Evolutionary conservation across 2,888 invertebrate genomes (phyloP).

Genomic region (Halictus quadricinctus): DNA sequence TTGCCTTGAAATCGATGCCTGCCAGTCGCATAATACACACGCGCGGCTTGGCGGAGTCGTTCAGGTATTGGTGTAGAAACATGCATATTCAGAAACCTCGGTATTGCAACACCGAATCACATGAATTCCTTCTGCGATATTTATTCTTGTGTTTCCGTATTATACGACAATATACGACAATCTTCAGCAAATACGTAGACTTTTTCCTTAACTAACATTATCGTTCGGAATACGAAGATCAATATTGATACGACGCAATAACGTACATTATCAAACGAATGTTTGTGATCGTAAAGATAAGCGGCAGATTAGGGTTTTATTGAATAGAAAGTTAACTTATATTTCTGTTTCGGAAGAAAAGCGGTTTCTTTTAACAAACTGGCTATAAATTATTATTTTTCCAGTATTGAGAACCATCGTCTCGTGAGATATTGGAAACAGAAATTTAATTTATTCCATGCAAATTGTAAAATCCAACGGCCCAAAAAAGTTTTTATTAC

Average conservation of each 20-base stretch:
- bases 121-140: not conserved
- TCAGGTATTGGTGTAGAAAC: slow-evolving; percentile 3
- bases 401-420: not conserved
- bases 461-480: not conserved
- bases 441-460: not conserved
- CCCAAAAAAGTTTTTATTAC: not conserved
- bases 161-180: not conserved
- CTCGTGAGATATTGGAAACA: not conserved
- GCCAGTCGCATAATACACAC: slow-evolving; percentile 14
- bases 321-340: not conserved
- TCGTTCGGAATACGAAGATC: not conserved
- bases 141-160: slow-evolving; percentile 11
- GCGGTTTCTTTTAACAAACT: not conserved
- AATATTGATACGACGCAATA: not conserved
- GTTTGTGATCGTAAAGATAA: not conserved
- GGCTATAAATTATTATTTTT: not conserved
- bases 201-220: slow-evolving; percentile 1
- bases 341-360: not conserved
- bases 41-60: slow-evolving; percentile 3
- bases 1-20: slow-evolving; percentile 32
- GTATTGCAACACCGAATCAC: slow-evolving; percentile 29
- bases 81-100: slow-evolving; percentile 42
- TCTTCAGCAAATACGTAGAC: not conserved
- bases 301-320: not conserved
- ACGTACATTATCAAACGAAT: not conserved